phyloP scores from a whole-genome alignment of 2,888 invertebrate genomes.

The Eristalinus sepulchralis region DNA sequence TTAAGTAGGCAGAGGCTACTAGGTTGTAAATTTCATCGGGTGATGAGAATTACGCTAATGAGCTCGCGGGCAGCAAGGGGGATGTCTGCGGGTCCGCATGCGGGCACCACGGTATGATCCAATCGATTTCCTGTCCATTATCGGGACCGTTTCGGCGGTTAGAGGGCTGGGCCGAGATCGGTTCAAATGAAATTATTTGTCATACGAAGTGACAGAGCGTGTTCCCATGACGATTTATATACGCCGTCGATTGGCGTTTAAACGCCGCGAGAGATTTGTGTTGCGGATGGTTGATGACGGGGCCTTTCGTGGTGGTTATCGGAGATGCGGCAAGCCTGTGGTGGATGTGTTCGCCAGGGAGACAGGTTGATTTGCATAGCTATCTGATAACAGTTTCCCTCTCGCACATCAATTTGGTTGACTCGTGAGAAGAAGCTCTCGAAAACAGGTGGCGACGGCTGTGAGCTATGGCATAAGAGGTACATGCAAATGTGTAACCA shows the following conservation, averaged over 20 bases:
- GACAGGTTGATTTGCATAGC: constrained; percentile 28
- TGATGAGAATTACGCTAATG: constrained; percentile 20
- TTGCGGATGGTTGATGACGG: background rate
- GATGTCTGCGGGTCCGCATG: background rate
- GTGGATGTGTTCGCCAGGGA: background rate
- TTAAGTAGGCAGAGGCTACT: constrained; percentile 31
- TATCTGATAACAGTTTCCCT: constrained; percentile 33
- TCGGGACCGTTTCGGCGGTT: background rate
- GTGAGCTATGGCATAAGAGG: background rate
- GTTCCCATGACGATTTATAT: background rate
- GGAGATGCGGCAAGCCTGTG: background rate
- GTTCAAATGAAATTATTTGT: background rate
- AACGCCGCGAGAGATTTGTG: background rate
- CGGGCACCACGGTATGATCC: background rate
- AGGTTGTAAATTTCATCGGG: constrained; percentile 22
- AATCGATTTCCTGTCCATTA: background rate
- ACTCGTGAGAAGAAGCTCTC: background rate
- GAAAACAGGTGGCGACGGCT: background rate
- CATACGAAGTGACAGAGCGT: background rate
- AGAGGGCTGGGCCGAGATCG: background rate
- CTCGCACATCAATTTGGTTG: background rate
- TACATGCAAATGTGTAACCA: background rate
- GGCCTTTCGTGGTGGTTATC: background rate
- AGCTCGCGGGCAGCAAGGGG: background rate
- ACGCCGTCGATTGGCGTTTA: background rate